Conservation (phyloP, 2,797 vertebrate genomes). For the Coranthus polyacanthus region DNA sequence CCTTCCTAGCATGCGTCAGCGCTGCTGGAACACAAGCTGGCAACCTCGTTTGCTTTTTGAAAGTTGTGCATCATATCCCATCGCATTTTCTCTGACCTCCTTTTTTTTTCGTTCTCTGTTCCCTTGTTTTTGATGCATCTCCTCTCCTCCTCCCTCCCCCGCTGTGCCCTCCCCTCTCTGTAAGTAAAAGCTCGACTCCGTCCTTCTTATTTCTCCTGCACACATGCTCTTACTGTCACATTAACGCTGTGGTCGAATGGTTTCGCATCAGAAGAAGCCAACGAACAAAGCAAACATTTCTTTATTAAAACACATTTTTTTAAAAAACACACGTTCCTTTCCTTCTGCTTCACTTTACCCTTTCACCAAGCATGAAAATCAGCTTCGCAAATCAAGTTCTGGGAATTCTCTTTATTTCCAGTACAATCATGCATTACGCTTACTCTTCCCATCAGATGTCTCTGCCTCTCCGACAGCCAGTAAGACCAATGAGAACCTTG, state of each 20-base stretch:
- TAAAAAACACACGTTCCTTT: too few species aligned
- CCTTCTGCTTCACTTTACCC: neutral
- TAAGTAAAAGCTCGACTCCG: conserved; percentile 61
- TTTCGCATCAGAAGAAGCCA: conserved; percentile 3
- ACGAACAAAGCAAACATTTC: neutral
- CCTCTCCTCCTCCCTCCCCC: conserved; percentile 37
- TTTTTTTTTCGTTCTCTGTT: conserved; percentile 60
- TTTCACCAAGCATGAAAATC: neutral
- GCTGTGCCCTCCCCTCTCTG: conserved; percentile 56
- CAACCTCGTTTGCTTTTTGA: too few species aligned
- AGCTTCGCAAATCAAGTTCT: neutral
- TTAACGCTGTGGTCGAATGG: too few species aligned
- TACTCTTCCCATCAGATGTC: conserved; percentile 39
- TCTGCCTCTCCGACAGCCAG: conserved; percentile 77
- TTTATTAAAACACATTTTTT: too few species aligned
- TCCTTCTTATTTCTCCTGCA: conserved; percentile 14
- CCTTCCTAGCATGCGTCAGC: too few species aligned
- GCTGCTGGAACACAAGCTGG: too few species aligned
- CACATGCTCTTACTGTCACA: too few species aligned
- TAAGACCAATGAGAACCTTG: conserved; percentile 93
- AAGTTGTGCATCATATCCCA: conserved; percentile 3
- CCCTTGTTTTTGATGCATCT: conserved; percentile 38
- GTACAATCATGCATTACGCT: neutral
- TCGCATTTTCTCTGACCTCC: conserved; percentile 49
- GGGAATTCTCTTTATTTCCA: neutral